Evolutionary conservation across 1,140 invertebrate genomes (phyloP).

Genomic region (Helicoverpa armigera): DNA sequence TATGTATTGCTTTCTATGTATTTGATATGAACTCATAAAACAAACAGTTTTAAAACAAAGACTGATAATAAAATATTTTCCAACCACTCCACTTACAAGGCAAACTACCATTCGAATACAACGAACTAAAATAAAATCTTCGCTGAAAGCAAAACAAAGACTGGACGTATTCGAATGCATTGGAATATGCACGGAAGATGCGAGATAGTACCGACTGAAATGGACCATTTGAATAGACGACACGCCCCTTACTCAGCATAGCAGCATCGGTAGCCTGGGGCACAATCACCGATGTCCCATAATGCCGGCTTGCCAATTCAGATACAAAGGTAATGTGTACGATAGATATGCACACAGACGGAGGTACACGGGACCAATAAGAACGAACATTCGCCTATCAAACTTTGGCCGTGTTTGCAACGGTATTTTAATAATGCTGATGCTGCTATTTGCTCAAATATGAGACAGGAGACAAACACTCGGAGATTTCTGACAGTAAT

Average conservation of each 20-base stretch:
- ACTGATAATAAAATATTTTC: neutral
- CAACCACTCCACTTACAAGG: neutral
- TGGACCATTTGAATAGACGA: constrained; percentile 41
- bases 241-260: constrained; percentile 28
- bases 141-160: constrained; percentile 6
- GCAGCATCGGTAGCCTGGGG: constrained; percentile 22
- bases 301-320: constrained; percentile 35
- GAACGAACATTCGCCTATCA: neutral
- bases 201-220: constrained; percentile 37
- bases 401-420: neutral
- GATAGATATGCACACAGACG: neutral
- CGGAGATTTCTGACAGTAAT: neutral
- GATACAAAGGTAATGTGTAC: constrained; percentile 42
- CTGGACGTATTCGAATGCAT: constrained; percentile 15
- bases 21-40: neutral
- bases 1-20: neutral
- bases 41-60: neutral
- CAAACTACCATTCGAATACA: neutral
- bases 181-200: constrained; percentile 12
- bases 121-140: neutral
- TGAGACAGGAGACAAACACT: neutral
- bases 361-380: neutral
- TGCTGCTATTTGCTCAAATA: constrained; percentile 4
- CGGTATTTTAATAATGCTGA: constrained; percentile 13
- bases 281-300: constrained; percentile 33